These are phyloP conservation scores for Epistrophe eligans DNA, from an alignment of 2,888 invertebrate genomes.

Conservation along the genomic window DNA sequence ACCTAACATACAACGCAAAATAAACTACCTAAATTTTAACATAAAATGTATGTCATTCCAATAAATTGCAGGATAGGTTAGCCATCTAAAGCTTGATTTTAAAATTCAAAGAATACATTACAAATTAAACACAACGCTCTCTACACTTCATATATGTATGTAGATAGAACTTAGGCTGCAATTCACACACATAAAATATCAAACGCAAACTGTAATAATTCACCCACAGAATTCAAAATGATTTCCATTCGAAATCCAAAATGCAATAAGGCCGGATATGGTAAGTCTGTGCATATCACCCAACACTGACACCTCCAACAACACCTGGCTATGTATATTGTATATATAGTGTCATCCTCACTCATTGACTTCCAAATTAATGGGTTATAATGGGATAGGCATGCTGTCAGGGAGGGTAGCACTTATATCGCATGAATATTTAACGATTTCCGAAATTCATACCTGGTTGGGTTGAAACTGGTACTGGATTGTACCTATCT, in stretches of 20 bases:
- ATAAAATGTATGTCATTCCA: constrained; percentile 7
- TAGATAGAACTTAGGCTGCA: background rate
- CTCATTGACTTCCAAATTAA: constrained; percentile 67
- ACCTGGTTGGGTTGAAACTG: constrained; percentile 16
- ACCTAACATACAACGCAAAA: too few relatives aligned
- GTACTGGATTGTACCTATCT: background rate
- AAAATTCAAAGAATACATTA: constrained; percentile 32
- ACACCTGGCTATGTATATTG: constrained; percentile 35
- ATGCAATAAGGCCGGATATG: constrained; percentile 47
- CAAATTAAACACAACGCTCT: background rate
- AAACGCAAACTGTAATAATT: constrained; percentile 45
- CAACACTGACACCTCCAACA: constrained; percentile 35
- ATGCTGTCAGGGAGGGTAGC: constrained; percentile 40
- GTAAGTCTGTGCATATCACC: constrained; percentile 7
- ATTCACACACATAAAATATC: constrained; percentile 17
- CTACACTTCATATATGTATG: too few relatives aligned
- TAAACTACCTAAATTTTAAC: background rate
- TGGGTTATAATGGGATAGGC: constrained; percentile 62
- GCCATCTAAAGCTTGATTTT: constrained; percentile 1
- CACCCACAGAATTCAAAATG: constrained; percentile 36
- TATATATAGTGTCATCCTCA: constrained; percentile 39
- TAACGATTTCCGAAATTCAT: constrained; percentile 62
- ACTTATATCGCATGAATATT: constrained; percentile 70
- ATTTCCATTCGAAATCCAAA: constrained; percentile 61
- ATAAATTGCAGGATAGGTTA: background rate